Evolutionary conservation across 2,113 vertebrate genomes (phyloP), one percentile per base, ranked within the genome.

Genomic region (Oxygymnocypris stewartii): DNA sequence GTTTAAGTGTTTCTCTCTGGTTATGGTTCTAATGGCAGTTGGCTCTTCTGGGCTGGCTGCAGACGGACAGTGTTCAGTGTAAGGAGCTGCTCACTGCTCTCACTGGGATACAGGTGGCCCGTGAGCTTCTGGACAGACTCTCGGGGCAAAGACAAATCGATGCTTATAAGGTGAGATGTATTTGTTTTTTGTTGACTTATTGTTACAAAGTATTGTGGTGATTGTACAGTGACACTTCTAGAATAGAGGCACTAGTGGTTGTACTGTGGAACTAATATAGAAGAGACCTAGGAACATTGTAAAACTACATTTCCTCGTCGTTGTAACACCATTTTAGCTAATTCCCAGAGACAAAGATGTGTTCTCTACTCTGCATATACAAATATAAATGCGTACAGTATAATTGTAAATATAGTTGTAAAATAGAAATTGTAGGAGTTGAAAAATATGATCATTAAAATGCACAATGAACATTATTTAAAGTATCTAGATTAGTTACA

Each of bases 31-130:
- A 69, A 65, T 14, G 14, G 25, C 80, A 95, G 95, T 4, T 95
- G 82, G 93, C 93, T 37, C 78, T 95, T 85, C 89, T 94, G 79
- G 91, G 82, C 44, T 95, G 92, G 93, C 86, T 95, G 78, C 65
- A 54, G 54, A 92, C 92, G 5, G 92, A 95, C 82, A 88, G 84
- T 2, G 93, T 90, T 0, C 84, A 85, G 54, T 92, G 94, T 85
- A 90, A 92, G n/a, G 63, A 44, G 20, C 12, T 90, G 5, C 18
- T 94, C 85, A 84, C 84, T 0, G 86, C 89, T 0, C 80, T 95
- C 77, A 95, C 93, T 0, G 90, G 93, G 0, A 0, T 92, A 12
- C 92, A 91, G 83, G 90, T 95, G 16, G 90, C 89, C 71, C 88
- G 85, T 23, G 92, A 94, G 87, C 84, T 95, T 49, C 88, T 94